Base-by-base conservation (phyloP, 2,888 invertebrate species). In the Leptarthrus brevirostris region DNA sequence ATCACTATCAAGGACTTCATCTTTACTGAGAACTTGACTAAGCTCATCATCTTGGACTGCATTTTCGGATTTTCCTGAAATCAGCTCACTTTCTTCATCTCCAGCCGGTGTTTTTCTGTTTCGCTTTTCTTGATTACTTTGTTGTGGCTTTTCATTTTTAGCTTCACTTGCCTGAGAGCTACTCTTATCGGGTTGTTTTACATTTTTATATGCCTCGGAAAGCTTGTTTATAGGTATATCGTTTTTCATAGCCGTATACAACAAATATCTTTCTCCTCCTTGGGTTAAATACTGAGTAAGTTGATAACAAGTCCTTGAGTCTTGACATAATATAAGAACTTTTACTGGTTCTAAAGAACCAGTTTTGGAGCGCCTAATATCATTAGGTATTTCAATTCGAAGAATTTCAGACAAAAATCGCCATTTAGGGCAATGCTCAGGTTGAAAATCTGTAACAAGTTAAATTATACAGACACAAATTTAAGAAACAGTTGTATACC, bases 381-480 rank as follows among this genome's bases (percentile, higher is more conserved):
- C 91, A 34, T 87, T 87, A 16, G 93, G 91, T 81, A 98, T 94
- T 87, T 98, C 97, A 4, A 87, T 85, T 77, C 89, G 86, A 53
- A 98, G 84, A 74, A 97, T 89, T 83, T 97, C 96, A 75, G 87
- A 88, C 2, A 98, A 86, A 8, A 91, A 90, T 79, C 90, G 88
- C 97, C 97, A 98, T 86, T 98, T 98, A 4, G 97, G 95, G 82
- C 92, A 93, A 44, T 90, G 87, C 86, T 97, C 96, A 10, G 93
- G 94, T 79, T 90, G 89, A 75, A 93, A 88, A 85, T 92, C 93
- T 93, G 79, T 10, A 53, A 72, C 3, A 30, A 24, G 36, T 0
- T 24, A 53, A 61, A 12, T 30, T 52, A 22, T 56, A 73, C 14
- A 36, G 34, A 58, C 8, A 56, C 56, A n/a, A n/a, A n/a, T n/a